These are phyloP conservation scores for Cyphomyrus discorhynchus DNA, from an alignment of 2,113 vertebrate species.

Conservation along the genomic window DNA sequence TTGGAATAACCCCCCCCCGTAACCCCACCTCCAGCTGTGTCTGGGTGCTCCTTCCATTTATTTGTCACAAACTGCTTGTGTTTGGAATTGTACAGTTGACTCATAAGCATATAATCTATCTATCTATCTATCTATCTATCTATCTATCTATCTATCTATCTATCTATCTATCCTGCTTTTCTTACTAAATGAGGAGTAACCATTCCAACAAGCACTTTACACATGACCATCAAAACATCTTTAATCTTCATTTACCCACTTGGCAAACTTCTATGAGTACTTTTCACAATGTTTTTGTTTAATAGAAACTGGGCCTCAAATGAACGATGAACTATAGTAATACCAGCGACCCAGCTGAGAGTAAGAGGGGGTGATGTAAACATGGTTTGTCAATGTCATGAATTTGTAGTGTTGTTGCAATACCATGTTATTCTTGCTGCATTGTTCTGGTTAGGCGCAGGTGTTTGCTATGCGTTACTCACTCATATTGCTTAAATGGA, in stretches of 20 bases:
- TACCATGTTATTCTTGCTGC: background rate
- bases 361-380: background rate
- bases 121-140: no score
- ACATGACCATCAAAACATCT: background rate
- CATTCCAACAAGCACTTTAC: background rate
- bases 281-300: background rate
- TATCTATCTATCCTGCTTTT: background rate
- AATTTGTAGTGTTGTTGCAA: background rate
- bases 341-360: background rate
- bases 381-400: background rate
- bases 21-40: background rate
- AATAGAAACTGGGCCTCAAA: background rate
- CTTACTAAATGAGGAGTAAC: background rate
- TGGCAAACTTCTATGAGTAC: background rate
- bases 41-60: background rate
- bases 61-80: background rate
- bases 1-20: background rate
- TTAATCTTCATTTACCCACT: background rate
- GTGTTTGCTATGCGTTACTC: background rate
- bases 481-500: background rate
- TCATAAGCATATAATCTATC: background rate
- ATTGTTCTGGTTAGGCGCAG: background rate
- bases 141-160: no score
- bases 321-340: background rate
- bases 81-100: background rate